Evolutionary conservation across 1,140 invertebrate genomes (phyloP), one percentile per base, ranked within the genome.

Genomic region (Olivierus martensii): DNA sequence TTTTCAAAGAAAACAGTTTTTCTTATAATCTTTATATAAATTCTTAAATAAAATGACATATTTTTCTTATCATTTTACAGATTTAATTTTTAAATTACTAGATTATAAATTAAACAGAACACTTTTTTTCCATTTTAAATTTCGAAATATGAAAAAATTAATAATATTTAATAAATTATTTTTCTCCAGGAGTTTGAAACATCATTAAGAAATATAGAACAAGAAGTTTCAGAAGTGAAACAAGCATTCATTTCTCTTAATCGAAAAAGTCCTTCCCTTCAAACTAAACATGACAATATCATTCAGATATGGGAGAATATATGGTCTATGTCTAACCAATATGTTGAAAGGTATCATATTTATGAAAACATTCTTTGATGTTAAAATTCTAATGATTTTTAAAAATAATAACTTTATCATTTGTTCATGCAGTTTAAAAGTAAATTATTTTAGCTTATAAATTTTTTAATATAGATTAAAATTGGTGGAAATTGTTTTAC

Each of bases 271-370:
- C 86, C 87, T 0, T 81, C 83, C 37, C 80, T 93, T 68, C 89
- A 94, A 68, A 83, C 86, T 67, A 87, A 82, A 63, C 74, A 66
- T 90, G 47, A 94, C 65, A 83, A 82, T 57, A 76, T 93, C 1
- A 79, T 85, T 63, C 80, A 83, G 59, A 86, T 91, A 61, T 96
- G 90, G 91, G 90, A 92, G 64, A 79, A 83, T 57, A 74, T 94
- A 55, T 88, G 87, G 79, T 82, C 82, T 50, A 73, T 83, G 49
- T 88, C 84, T 43, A 81, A 83, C 63, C 70, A 90, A 17, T 93
- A 92, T 63, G 81, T 90, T 22, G 88, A 95, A 66, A 78, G 75
- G 67, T 75, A 63, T 60, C 9, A 28, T 28, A 18, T 41, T 9
- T 41, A 18, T 41, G 0, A 9, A 9, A 18, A 41, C 4, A 28